Evolutionary conservation across 2,888 invertebrate genomes (phyloP), one percentile per base, ranked within the genome.

Genomic region (Pteria penguin): DNA sequence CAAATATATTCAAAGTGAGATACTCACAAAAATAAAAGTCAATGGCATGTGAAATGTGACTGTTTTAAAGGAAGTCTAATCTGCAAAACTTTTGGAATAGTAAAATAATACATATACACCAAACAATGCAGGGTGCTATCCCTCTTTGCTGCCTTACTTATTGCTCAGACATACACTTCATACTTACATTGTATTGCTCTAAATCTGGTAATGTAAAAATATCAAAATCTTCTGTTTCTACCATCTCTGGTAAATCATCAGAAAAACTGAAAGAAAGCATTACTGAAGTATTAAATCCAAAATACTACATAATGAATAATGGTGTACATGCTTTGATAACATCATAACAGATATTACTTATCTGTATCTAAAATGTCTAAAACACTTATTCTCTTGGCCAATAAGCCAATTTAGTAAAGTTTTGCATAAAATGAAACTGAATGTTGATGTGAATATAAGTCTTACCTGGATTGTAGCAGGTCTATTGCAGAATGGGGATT

Each of bases 401-500:
- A n/a, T n/a, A n/a, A n/a, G n/a, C n/a, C n/a, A n/a, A n/a, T n/a
- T n/a, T n/a, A n/a, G n/a, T n/a, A n/a, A n/a, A n/a, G n/a, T n/a
- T n/a, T n/a, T n/a, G n/a, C n/a, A n/a, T n/a, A n/a, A n/a, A n/a
- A n/a, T n/a, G n/a, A n/a, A n/a, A n/a, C n/a, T n/a, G n/a, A n/a
- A n/a, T n/a, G n/a, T n/a, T n/a, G 18, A 3, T 26, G 4, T 22
- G 27, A 4, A 4, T 0, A 60, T 26, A 27, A 1, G 5, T 62
- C 61, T 61, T 52, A 71, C 62, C 31, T 71, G 27, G 32, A 45
- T 32, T 32, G 81, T 72, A 93, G 87, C 27, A 93, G 82, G 69
- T 93, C 91, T 29, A 94, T 82, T 24, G 94, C 86, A 8, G 92
- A 93, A 78, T 94, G 93, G 76, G 95, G 94, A 89, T 94, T 94